phyloP scores from a whole-genome alignment of 2,888 invertebrate species.

The Antitype chi region DNA sequence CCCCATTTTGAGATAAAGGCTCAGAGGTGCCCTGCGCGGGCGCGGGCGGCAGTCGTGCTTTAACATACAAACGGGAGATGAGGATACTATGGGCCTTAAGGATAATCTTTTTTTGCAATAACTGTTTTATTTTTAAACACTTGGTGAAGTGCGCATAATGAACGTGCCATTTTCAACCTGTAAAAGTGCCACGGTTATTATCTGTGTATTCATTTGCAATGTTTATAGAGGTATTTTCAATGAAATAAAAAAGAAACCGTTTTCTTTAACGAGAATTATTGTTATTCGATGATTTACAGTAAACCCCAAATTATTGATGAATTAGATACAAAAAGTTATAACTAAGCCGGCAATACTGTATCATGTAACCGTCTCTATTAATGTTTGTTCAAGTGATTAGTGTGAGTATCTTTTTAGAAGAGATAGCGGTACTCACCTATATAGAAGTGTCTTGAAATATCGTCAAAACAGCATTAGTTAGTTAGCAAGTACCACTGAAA shows the following conservation, averaged over 20 bases:
- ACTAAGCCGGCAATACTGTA: slow-evolving; percentile 20
- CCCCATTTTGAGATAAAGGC: no score
- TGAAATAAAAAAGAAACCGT: not conserved
- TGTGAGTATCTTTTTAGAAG: slow-evolving; percentile 23
- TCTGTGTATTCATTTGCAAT: slow-evolving; percentile 32
- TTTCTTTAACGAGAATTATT: slow-evolving; percentile 2
- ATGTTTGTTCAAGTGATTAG: slow-evolving; percentile 48
- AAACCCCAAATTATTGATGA: slow-evolving; percentile 30
- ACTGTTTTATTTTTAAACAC: slow-evolving; percentile 63
- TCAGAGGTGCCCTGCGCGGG: no score
- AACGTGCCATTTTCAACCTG: slow-evolving; percentile 49
- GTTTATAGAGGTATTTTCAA: not conserved
- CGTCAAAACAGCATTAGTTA: slow-evolving; percentile 42
- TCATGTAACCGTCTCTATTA: slow-evolving; percentile 32
- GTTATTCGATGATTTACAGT: slow-evolving; percentile 15
- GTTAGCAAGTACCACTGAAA: slow-evolving; percentile 39
- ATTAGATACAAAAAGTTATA: slow-evolving; percentile 22
- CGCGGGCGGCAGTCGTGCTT: no score
- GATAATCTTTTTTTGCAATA: slow-evolving; percentile 16
- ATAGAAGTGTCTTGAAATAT: slow-evolving; percentile 29
- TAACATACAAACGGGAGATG: no score
- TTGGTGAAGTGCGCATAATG: slow-evolving; percentile 60
- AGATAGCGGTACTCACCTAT: slow-evolving; percentile 57
- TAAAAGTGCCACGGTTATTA: slow-evolving; percentile 63
- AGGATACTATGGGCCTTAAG: no score